Evolutionary conservation across 2,797 vertebrate genomes (phyloP).

Genomic region (Okamejei kenojei): DNA sequence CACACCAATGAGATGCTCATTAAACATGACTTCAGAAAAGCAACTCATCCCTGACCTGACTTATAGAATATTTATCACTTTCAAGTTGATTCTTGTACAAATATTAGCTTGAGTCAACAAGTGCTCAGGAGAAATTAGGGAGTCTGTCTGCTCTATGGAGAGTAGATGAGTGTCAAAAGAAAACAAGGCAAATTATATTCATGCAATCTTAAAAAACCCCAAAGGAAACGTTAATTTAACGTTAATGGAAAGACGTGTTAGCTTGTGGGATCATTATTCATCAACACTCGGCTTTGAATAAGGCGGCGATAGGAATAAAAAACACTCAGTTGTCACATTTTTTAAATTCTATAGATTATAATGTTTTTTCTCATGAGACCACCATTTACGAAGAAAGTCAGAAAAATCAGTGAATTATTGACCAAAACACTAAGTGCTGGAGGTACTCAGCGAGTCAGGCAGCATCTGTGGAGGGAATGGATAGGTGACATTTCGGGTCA

Average conservation of each 20-base stretch:
- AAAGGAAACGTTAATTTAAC: neutral
- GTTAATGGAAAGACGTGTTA: neutral
- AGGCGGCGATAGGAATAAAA: too few species aligned
- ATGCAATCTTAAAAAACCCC: neutral
- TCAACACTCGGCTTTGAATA: neutral
- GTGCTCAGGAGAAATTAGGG: neutral
- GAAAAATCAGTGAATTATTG: too few species aligned
- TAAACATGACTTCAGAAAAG: neutral
- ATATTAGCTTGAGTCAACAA: neutral
- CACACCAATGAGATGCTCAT: neutral
- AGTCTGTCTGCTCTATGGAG: neutral
- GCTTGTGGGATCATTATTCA: neutral
- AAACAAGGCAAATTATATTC: conserved; percentile 11
- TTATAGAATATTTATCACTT: neutral
- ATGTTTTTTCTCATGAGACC: too few species aligned
- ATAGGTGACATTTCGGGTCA: too few species aligned
- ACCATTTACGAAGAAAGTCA: too few species aligned
- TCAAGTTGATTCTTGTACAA: neutral
- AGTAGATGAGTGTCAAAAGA: neutral
- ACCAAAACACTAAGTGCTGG: too few species aligned
- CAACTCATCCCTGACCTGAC: neutral
- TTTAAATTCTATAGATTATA: too few species aligned
- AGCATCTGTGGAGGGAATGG: too few species aligned
- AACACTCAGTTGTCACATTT: too few species aligned
- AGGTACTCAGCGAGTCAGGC: too few species aligned